Base-by-base conservation (phyloP, 2,888 invertebrate species). In the Eupeodes luniger region DNA sequence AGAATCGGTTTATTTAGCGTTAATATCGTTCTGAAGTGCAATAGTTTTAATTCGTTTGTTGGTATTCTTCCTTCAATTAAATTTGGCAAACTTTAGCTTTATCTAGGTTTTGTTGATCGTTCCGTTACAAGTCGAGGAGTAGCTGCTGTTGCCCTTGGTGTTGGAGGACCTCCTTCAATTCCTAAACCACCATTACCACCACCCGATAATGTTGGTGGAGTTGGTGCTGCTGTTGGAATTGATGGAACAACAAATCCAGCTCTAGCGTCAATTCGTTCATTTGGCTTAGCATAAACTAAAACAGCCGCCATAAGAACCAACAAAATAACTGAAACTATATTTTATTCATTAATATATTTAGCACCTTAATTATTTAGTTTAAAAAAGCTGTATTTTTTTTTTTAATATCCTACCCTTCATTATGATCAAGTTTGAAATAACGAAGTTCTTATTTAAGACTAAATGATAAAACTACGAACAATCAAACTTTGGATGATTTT, bases 211-310 rank as follows among this genome's bases (percentile, higher is more conserved):
- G 75, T 75, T 14, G 84, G 55, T 19, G 74, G 74, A 64, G 76
- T 57, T 61, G 81, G 57, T 75, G 81, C 27, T 51, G 75, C 53
- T 19, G 75, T 34, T 19, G 67, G 40, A 16, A 69, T 57, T 49
- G 82, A 12, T 70, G 82, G 44, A 4, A 57, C 72, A 40, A 55
- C 47, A 44, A 53, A 51, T 12, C 49, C 49, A 34, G 70, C 53
- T 12, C n/a, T 49, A 4, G 36, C 6, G 49, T 19, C 36, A 47
- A 72, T 11, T 47, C 7, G 12, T 14, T n/a, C 10, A 34, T 49
- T 19, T n/a, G 72, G 55, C 2, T 72, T 40, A 19, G 72, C 72
- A 59, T 59, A 44, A 9, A 59, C 72, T n/a, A 72, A n/a, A 4
- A 72, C 72, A 47, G 47, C 44, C 10, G 72, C 72, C 59, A 72